Base-by-base conservation (phyloP, 2,113 vertebrate genomes). In the Epinephelus moara region DNA sequence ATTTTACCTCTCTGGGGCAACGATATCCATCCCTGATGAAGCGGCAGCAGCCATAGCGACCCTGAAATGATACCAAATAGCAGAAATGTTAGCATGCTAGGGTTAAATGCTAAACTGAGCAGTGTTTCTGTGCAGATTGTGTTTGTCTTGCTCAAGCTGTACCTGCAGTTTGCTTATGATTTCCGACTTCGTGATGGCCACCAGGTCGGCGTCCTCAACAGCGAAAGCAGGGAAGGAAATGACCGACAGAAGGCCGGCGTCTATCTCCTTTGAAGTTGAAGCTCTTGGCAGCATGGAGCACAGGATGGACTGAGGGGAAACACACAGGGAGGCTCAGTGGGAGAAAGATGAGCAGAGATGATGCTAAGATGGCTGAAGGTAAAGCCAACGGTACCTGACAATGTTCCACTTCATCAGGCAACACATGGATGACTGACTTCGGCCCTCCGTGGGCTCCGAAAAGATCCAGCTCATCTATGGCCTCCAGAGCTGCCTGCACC, bases 151-250 rank as follows among this genome's bases (percentile, higher is more conserved):
- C 33, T 85, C 17, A 37, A 45, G 17, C 14, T 47, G 49, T 86
- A 99, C 98, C 96, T 99, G 98, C 42, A 99, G 82, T 88, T 99
- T 99, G 85, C 95, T 96, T 88, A 99, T 97, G 78, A 99, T 99
- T 94, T 99, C 97, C 71, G 95, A 96, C 94, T 99, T 99, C 9
- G 98, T 99, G 85, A 96, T 93, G 88, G 96, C 97, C 89, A 99
- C 98, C 66, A 99, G 93, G 71, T 96, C 97, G 10, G 95, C 85
- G 74, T 99, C 97, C 86, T 99, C 98, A 33, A 99, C 96, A n/a
- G 98, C 98, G 93, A 99, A 99, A 10, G 97, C 98, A 2, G 98
- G 98, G 85, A 97, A 99, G 64, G 98, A 99, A 95, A 99, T 99
- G 79, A 99, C 95, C 2, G 98, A 97, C 63, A 99, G 96, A 73